Evolutionary conservation across 2,113 vertebrate species (phyloP).

Genomic region (Caloenas nicobarica): DNA sequence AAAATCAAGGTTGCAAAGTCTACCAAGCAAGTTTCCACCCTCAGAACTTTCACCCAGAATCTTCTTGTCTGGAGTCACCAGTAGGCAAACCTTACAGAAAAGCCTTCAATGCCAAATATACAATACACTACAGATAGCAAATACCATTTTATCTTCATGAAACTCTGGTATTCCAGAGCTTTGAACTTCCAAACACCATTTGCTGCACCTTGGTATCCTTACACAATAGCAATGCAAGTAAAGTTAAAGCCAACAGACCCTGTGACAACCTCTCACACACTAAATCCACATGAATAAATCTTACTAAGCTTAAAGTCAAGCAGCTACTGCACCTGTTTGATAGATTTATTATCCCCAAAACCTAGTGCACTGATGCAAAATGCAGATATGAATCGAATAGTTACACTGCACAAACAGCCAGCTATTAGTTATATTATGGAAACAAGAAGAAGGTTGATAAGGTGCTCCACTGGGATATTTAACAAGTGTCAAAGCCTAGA

Average conservation of each 20-base stretch:
- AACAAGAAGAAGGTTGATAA: not conserved
- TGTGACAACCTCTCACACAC: not conserved
- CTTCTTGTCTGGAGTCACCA: not conserved
- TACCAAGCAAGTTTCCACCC: not conserved
- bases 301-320: not conserved
- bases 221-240: not conserved
- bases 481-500: not conserved
- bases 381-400: not conserved
- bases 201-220: not conserved
- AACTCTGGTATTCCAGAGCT: not conserved
- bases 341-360: conserved; percentile 1
- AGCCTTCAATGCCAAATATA: not conserved
- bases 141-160: not conserved
- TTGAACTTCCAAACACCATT: not conserved
- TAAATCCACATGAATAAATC: conserved; percentile 8
- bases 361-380: not conserved
- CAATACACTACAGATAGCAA: not conserved
- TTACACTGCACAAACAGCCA: not conserved
- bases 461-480: not conserved
- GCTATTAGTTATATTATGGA: not conserved
- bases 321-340: not conserved
- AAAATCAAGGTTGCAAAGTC: no score
- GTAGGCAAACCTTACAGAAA: not conserved
- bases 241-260: not conserved
- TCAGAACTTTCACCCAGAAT: not conserved